Percentiles rank a stretch among this genome's conserved stretches.
Evolutionary conservation across 2,888 invertebrate species (phyloP).

Genomic region (Lasioglossum morio): DNA sequence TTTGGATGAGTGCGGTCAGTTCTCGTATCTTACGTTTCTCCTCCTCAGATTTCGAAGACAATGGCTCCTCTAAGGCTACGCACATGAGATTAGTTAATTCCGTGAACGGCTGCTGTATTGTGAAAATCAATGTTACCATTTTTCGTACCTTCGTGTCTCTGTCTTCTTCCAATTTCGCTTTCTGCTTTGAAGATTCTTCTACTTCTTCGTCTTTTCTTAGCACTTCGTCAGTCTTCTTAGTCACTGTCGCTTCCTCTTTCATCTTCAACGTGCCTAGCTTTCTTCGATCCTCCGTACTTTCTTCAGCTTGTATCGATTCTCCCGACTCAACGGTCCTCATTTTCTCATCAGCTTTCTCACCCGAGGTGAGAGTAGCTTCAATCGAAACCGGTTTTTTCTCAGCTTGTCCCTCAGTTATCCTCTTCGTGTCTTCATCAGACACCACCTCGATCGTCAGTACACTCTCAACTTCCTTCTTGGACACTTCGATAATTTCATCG

Average conservation of each 20-base stretch:
- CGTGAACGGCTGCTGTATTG: constrained; percentile 61
- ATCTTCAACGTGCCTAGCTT: not conserved
- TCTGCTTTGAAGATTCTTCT: not conserved
- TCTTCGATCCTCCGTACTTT: no score
- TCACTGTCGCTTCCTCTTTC: not conserved
- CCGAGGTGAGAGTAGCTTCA: no score
- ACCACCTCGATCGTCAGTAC: constrained; percentile 66
- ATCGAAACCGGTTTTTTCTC: not conserved
- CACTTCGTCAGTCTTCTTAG: not conserved
- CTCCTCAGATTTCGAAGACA: constrained; percentile 60
- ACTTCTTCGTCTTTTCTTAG: constrained; percentile 10
- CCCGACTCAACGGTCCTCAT: not conserved
- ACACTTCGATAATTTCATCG: constrained; percentile 77
- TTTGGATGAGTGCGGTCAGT: constrained; percentile 62
- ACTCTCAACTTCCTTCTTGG: constrained; percentile 75
- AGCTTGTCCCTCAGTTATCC: not conserved
- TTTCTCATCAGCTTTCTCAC: not conserved
- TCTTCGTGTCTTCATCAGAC: constrained; percentile 37
- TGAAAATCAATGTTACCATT: constrained; percentile 39
- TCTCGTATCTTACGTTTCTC: constrained; percentile 61
- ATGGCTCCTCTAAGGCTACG: constrained; percentile 47
- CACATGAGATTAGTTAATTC: constrained; percentile 56
- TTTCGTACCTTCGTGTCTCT: constrained; percentile 31
- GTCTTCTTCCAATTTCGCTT: not conserved
- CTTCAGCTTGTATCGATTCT: not conserved